A percentile compares a stretch with the other conserved stretches of the same genome.
These are phyloP conservation scores for Luffia ferchaultella DNA, from an alignment of 2,888 invertebrate species.

Conservation along the genomic window DNA sequence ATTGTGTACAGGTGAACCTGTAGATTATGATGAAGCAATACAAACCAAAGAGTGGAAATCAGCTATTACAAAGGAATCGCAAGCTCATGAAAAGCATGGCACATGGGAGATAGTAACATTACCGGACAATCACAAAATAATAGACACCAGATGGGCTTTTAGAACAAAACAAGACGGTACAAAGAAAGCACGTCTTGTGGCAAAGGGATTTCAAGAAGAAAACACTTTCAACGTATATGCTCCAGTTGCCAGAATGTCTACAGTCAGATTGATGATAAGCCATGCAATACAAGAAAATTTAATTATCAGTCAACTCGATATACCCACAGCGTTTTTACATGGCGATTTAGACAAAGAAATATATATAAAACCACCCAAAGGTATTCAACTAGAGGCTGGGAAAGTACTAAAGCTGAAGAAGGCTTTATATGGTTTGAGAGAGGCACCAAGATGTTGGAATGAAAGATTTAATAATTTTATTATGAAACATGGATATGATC, in stretches of 20 bases:
- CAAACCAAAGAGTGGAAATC: too few relatives aligned
- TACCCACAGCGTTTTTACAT: constrained; percentile 14
- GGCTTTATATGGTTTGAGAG: constrained; percentile 10
- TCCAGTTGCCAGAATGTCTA: constrained; percentile 11
- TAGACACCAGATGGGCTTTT: constrained; percentile 12
- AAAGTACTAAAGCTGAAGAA: constrained; percentile 11
- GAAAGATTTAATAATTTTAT: constrained; percentile 9
- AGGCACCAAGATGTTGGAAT: constrained; percentile 12
- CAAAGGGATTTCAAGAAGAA: constrained; percentile 5
- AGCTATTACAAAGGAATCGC: too few relatives aligned
- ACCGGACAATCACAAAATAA: constrained; percentile 6
- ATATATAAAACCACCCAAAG: constrained; percentile 11
- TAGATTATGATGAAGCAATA: too few relatives aligned
- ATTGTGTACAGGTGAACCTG: too few relatives aligned
- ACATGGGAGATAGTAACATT: constrained; percentile 4
- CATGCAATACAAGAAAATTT: constrained; percentile 8
- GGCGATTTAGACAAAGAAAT: too few relatives aligned
- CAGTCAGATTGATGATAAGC: constrained; percentile 6
- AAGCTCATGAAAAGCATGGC: too few relatives aligned
- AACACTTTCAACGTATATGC: constrained; percentile 6
- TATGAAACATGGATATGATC: too few relatives aligned
- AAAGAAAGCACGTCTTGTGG: constrained; percentile 1
- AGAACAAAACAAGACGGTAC: constrained; percentile 8
- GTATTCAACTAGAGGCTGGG: too few relatives aligned
- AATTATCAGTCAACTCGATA: constrained; percentile 10